Evolutionary conservation across 2,797 vertebrate genomes (phyloP).

Genomic region (Sandelia bainsii): DNA sequence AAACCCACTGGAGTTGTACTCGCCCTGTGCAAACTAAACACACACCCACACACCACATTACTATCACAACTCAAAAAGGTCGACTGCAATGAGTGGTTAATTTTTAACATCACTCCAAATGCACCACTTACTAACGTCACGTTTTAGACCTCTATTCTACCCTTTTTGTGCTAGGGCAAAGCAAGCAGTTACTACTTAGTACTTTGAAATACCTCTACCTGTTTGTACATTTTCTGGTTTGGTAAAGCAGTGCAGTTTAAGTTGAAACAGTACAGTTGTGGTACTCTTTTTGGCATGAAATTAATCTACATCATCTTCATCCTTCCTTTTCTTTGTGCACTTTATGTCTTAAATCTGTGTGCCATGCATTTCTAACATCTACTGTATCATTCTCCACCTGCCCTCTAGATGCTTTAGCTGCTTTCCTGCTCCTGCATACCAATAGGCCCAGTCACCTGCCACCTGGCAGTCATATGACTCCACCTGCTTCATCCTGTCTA

Average conservation of each 20-base stretch:
- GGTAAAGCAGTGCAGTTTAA: conserved; percentile 6
- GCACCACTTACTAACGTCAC: neutral
- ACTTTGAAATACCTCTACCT: neutral
- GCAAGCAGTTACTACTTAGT: neutral
- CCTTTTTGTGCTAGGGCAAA: neutral
- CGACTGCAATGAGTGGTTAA: neutral
- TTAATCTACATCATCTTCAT: conserved; percentile 6
- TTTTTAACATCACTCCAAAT: conserved; percentile 1
- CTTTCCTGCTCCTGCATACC: neutral
- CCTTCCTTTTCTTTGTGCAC: neutral
- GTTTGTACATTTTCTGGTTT: conserved; percentile 1
- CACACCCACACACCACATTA: conserved; percentile 47
- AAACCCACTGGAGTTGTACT: conserved; percentile 53
- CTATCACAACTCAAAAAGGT: conserved; percentile 6
- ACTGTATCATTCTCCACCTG: neutral
- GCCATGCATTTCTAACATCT: neutral
- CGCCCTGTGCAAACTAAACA: conserved; percentile 61
- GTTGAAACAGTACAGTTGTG: neutral
- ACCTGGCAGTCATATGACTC: neutral
- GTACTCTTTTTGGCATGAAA: conserved; percentile 1
- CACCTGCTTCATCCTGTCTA: neutral
- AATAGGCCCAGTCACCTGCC: neutral
- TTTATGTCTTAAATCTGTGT: neutral
- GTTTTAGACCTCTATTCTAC: neutral
- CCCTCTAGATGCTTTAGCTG: neutral